Conservation (phyloP, 2,888 invertebrate genomes). For the Petrophora chlorosata region DNA sequence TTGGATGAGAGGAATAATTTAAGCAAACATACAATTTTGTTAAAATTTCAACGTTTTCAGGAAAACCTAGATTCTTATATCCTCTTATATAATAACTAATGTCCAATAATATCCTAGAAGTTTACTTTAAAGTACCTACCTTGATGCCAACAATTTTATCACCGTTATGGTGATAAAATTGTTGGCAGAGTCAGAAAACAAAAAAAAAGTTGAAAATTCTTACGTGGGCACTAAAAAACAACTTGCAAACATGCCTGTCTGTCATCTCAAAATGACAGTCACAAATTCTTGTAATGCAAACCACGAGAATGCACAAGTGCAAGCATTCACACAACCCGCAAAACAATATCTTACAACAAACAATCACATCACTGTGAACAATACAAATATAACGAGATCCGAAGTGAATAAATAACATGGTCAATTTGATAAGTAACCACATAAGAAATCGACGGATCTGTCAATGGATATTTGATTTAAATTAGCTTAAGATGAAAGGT, state of each 20-base stretch:
- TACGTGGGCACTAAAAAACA: no score
- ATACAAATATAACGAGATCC: not conserved
- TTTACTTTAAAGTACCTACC: no score
- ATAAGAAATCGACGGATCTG: slow-evolving; percentile 44
- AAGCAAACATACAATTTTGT: not conserved
- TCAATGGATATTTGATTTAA: slow-evolving; percentile 69
- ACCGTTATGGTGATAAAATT: no score
- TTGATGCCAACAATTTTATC: no score
- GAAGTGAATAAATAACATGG: slow-evolving; percentile 67
- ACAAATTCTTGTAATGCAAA: slow-evolving; percentile 44
- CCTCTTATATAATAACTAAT: no score
- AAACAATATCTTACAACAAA: slow-evolving; percentile 38
- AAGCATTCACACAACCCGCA: slow-evolving; percentile 45
- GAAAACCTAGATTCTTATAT: no score
- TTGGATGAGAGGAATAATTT: not conserved
- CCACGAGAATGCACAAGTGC: slow-evolving; percentile 43
- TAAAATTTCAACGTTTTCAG: no score
- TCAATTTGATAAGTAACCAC: slow-evolving; percentile 74
- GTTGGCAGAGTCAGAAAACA: no score
- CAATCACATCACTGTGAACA: slow-evolving; percentile 26
- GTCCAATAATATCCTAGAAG: no score
- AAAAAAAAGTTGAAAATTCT: no score
- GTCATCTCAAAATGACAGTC: slow-evolving; percentile 10
- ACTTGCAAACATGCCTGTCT: not conserved
- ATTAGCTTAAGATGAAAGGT: slow-evolving; percentile 37